Evolutionary conservation across 2,113 vertebrate genomes (phyloP).

Genomic region (Zosterops pallidus): DNA sequence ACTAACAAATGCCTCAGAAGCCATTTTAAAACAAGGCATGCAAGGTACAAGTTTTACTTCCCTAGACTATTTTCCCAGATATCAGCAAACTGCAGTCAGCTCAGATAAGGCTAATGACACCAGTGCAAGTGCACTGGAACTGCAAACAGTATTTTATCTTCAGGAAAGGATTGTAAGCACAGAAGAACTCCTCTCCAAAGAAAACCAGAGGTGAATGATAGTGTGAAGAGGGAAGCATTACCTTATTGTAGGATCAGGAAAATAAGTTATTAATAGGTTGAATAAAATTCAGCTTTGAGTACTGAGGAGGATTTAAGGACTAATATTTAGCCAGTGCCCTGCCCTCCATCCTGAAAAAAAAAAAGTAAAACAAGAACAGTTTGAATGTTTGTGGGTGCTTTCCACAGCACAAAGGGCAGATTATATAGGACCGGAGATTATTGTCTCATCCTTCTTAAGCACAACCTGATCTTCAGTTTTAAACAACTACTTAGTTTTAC

Average conservation of each 20-base stretch:
- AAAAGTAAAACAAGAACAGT: neutral
- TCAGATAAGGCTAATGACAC: neutral
- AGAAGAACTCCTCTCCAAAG: neutral
- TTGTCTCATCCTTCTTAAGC: neutral
- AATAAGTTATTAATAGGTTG: neutral
- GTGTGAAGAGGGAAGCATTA: neutral
- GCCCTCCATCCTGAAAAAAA: accelerated
- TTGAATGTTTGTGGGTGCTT: neutral
- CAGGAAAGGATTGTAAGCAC: neutral
- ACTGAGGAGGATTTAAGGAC: neutral
- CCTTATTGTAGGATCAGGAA: neutral
- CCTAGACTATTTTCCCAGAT: neutral
- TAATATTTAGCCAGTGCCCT: neutral
- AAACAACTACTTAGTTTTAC: neutral
- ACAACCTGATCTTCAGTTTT: neutral
- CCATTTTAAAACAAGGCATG: neutral
- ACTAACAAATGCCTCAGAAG: neutral
- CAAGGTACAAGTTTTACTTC: neutral
- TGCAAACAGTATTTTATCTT: accelerated
- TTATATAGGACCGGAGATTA: neutral
- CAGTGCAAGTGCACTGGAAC: neutral
- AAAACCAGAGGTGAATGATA: neutral
- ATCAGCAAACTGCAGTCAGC: neutral
- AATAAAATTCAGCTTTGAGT: neutral
- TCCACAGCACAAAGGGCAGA: neutral